Evolutionary conservation across 2,113 vertebrate genomes (phyloP).

Genomic region (Dolichotis patagonum): DNA sequence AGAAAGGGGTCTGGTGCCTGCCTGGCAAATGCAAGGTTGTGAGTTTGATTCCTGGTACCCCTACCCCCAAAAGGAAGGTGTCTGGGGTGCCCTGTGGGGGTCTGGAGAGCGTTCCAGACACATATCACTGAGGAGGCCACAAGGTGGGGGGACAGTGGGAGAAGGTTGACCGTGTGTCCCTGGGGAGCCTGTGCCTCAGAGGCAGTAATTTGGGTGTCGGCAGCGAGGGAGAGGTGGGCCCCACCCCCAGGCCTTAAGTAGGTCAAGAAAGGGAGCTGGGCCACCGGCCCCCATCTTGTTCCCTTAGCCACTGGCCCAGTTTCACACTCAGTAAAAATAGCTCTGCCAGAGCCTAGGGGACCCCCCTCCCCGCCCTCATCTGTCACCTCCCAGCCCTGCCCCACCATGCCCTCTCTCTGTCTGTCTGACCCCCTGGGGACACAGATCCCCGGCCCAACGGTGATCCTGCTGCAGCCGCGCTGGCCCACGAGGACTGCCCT

Average conservation of each 20-base stretch:
- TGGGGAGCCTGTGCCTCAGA: neutral
- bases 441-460: constrained; percentile 87
- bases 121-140: neutral
- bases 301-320: constrained; percentile 80
- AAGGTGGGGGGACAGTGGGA: neutral
- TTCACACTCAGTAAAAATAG: constrained; percentile 82
- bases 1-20: too few relatives aligned
- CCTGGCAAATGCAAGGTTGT: too few relatives aligned
- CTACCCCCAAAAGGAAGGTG: too few relatives aligned
- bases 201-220: neutral
- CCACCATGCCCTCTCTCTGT: constrained; percentile 38
- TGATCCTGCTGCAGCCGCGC: constrained; percentile 92
- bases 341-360: constrained; percentile 78
- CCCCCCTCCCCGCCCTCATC: constrained; percentile 70
- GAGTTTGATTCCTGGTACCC: too few relatives aligned
- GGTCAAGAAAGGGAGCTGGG: constrained; percentile 77
- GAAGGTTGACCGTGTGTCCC: neutral
- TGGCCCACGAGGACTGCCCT: constrained; percentile 95
- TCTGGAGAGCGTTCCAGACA: neutral
- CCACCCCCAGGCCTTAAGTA: constrained; percentile 71
- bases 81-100: too few relatives aligned
- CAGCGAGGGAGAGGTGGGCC: neutral
- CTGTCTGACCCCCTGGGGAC: neutral
- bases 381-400: constrained; percentile 66
- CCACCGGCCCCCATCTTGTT: constrained; percentile 56